Conservation (phyloP, 2,797 vertebrate genomes). For the Acanthiza pusilla region DNA sequence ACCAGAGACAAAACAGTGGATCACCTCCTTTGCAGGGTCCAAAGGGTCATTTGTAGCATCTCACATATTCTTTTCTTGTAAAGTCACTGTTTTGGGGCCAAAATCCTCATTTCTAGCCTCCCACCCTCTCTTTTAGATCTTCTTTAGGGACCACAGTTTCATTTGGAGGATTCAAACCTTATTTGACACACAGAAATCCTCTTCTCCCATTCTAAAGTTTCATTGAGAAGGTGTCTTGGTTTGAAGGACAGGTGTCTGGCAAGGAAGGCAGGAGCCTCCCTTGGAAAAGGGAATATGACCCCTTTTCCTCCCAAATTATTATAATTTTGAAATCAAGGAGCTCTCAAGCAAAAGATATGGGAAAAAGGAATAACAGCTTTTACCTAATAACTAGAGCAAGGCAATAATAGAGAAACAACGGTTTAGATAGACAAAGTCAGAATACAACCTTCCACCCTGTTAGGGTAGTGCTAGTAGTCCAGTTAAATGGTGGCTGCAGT, state of each 20-base stretch:
- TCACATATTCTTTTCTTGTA: not conserved
- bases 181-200: not conserved
- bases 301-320: too few relatives aligned
- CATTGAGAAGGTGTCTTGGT: not conserved
- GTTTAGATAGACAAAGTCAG: too few relatives aligned
- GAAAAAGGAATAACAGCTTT: too few relatives aligned
- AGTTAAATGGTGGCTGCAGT: too few relatives aligned
- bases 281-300: not conserved
- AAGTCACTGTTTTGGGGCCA: not conserved
- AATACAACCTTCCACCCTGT: too few relatives aligned
- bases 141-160: not conserved
- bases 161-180: not conserved
- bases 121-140: not conserved
- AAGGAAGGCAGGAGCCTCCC: too few relatives aligned
- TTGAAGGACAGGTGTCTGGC: too few relatives aligned
- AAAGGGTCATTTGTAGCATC: not conserved
- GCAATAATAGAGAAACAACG: too few relatives aligned
- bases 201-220: not conserved
- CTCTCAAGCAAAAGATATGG: too few relatives aligned
- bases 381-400: too few relatives aligned
- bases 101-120: not conserved
- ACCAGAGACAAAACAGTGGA: not conserved
- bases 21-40: not conserved
- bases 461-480: too few relatives aligned
- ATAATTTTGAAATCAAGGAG: too few relatives aligned